phyloP scores from a whole-genome alignment of 1,140 invertebrate genomes.

The Zeugodacus cucurbitae region DNA sequence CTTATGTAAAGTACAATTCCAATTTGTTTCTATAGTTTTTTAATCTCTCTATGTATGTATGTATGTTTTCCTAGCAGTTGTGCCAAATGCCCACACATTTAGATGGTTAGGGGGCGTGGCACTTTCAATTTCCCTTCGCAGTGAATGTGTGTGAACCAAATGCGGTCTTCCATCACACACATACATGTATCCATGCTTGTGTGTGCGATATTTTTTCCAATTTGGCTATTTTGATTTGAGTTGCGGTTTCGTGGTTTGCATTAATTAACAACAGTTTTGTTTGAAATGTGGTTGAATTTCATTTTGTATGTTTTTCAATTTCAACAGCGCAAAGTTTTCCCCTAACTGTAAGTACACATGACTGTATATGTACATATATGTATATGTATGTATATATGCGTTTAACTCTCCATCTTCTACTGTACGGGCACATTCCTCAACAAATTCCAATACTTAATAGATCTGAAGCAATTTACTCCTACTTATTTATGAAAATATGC shows the following conservation, averaged over 20 bases:
- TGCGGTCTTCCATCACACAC: neutral
- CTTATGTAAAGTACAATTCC: neutral
- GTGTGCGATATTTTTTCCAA: neutral
- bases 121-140: neutral
- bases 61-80: neutral
- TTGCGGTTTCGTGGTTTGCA: slow-evolving; percentile 25
- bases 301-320: neutral
- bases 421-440: neutral
- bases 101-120: slow-evolving; percentile 27
- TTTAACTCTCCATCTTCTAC: too few relatives aligned
- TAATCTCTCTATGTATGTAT: neutral
- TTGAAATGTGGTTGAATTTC: slow-evolving; percentile 2
- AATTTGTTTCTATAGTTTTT: neutral
- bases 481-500: too few relatives aligned
- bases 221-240: slow-evolving; percentile 27
- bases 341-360: neutral
- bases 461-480: too few relatives aligned
- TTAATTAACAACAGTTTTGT: slow-evolving; percentile 9
- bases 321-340: neutral
- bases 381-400: too few relatives aligned
- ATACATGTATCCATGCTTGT: neutral
- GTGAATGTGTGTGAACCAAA: slow-evolving; percentile 13
- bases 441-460: neutral
- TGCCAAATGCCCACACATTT: slow-evolving; percentile 11
- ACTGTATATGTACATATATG: neutral